These are phyloP conservation scores for Alcedo atthis DNA, from an alignment of 2,797 vertebrate species.

Conservation along the genomic window DNA sequence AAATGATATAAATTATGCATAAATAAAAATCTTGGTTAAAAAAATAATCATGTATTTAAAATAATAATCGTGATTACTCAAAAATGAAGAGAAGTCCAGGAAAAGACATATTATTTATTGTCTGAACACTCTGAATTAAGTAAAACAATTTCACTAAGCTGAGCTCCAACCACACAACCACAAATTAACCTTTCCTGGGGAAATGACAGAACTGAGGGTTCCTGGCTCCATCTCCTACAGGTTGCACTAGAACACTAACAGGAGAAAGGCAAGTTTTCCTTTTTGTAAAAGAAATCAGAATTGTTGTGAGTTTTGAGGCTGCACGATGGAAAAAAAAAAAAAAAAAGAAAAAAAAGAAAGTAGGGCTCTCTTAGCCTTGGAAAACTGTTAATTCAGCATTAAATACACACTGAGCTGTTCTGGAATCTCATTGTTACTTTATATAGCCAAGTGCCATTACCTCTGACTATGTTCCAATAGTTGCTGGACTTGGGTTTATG, in stretches of 20 bases:
- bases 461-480: not conserved
- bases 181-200: not conserved
- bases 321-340: not conserved
- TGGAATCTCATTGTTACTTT: not conserved
- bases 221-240: not conserved
- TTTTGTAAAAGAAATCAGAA: not conserved
- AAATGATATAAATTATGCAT: not conserved
- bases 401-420: not conserved
- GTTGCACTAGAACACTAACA: not conserved
- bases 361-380: not conserved
- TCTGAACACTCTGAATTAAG: not conserved
- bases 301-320: not conserved
- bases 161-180: not conserved
- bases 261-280: not conserved
- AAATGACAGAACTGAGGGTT: not conserved
- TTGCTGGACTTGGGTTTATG: not conserved
- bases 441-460: not conserved
- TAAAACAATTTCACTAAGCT: not conserved
- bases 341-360: not conserved
- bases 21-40: not conserved
- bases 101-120: not conserved
- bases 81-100: not conserved
- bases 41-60: not conserved
- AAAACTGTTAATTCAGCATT: not conserved
- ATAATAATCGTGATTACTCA: not conserved